These are phyloP conservation scores for Eclectus roratus DNA, from an alignment of 2,113 vertebrate genomes.

Conservation along the genomic window DNA sequence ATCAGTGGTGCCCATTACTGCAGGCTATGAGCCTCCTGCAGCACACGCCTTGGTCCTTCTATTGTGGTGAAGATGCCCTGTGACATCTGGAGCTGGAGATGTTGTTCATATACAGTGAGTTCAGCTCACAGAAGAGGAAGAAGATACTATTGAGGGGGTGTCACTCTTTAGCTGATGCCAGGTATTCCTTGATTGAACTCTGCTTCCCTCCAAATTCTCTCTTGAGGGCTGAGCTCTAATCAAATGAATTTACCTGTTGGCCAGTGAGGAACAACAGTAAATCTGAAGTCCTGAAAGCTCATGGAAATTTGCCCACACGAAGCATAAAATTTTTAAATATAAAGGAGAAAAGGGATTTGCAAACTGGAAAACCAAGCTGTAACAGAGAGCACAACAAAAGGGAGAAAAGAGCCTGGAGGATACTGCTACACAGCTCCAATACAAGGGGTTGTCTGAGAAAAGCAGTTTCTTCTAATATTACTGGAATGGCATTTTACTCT, in stretches of 20 bases:
- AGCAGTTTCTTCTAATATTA: conserved; percentile 5
- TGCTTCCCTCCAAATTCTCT: not conserved
- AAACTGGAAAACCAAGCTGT: not conserved
- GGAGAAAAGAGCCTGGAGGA: not conserved
- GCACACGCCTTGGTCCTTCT: not conserved
- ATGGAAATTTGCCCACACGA: not conserved
- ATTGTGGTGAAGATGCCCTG: not conserved
- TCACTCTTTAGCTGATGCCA: not conserved
- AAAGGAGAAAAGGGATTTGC: not conserved
- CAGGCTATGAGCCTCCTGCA: not conserved
- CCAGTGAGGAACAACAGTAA: conserved; percentile 4
- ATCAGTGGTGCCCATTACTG: not conserved
- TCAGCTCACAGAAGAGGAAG: not conserved
- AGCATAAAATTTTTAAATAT: conserved; percentile 6
- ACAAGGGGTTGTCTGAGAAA: not conserved
- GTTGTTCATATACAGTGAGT: rapidly evolving
- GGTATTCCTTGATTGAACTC: not conserved
- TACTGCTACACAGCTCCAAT: not conserved
- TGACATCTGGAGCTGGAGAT: not conserved
- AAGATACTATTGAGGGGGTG: not conserved
- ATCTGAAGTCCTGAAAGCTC: conserved; percentile 10
- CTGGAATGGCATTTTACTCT: conserved; percentile 31
- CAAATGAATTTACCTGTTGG: conserved; percentile 24
- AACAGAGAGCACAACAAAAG: not conserved
- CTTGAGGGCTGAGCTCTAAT: conserved; percentile 4